Conservation (phyloP, 2,113 vertebrate species). For the Campylorhamphus procurvoides region DNA sequence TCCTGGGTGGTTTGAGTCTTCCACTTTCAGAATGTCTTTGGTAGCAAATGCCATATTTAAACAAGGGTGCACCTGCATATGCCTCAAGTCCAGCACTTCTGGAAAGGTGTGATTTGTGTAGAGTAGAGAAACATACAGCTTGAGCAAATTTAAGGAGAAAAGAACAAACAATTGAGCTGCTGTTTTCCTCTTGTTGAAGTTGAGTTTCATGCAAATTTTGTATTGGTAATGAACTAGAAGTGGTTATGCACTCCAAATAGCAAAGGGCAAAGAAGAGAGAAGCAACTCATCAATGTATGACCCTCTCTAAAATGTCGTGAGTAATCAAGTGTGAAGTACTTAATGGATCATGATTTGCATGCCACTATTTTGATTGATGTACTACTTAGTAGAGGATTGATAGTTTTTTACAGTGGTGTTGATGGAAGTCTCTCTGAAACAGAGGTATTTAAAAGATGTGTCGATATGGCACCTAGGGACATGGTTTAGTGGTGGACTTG, state of each 20-base stretch:
- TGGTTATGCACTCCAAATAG: constrained; percentile 34
- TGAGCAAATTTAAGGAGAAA: background rate
- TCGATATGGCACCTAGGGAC: background rate
- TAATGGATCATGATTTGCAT: constrained; percentile 65
- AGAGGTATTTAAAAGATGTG: background rate
- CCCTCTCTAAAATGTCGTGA: constrained; percentile 59
- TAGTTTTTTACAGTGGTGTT: constrained; percentile 32
- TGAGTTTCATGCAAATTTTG: constrained; percentile 6
- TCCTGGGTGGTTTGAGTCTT: background rate
- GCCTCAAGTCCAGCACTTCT: background rate
- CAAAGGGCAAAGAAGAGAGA: constrained; percentile 65
- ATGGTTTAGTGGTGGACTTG: background rate
- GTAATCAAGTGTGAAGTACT: constrained; percentile 63
- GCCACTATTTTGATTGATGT: constrained; percentile 54
- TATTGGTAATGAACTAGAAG: constrained; percentile 32
- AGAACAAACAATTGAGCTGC: background rate
- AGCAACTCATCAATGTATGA: constrained; percentile 26
- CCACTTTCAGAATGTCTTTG: background rate
- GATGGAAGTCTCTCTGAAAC: constrained; percentile 47
- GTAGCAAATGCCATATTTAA: accelerated
- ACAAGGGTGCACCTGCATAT: background rate
- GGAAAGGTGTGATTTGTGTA: background rate
- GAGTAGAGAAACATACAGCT: background rate
- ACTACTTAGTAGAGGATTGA: constrained; percentile 33
- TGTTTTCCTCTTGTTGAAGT: background rate